phyloP scores from a whole-genome alignment of 2,113 vertebrate genomes.

The Benitochromis conjunctus region DNA sequence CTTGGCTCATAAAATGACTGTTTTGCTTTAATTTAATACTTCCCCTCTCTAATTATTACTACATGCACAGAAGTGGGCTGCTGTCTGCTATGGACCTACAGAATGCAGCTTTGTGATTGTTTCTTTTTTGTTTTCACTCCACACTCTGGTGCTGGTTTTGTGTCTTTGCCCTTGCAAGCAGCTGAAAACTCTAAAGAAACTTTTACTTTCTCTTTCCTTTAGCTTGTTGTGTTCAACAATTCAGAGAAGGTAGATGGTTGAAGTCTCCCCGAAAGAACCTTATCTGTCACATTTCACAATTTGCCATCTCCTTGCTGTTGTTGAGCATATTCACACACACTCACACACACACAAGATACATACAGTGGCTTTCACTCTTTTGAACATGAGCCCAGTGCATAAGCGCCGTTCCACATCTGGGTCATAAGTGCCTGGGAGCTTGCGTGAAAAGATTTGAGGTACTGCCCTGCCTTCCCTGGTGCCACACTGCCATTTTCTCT shows the following conservation, averaged over 20 bases:
- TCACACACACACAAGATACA: neutral
- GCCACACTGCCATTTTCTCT: slow-evolving; percentile 72
- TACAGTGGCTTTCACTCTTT: neutral
- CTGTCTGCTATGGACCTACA: slow-evolving; percentile 15
- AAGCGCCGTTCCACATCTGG: slow-evolving; percentile 17
- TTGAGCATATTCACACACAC: neutral
- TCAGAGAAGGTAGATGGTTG: neutral
- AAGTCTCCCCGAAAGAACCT: neutral
- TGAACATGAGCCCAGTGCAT: slow-evolving; percentile 2
- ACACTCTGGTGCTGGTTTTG: neutral
- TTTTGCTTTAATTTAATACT: slow-evolving; percentile 71
- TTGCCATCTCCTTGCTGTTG: neutral
- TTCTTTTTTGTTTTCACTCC: neutral
- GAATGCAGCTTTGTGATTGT: neutral
- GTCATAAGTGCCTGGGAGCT: slow-evolving; percentile 26
- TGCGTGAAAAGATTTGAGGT: slow-evolving; percentile 64
- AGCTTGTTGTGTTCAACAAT: neutral
- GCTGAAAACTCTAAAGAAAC: neutral
- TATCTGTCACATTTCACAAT: neutral
- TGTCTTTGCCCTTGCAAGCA: neutral
- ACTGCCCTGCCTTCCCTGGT: slow-evolving; percentile 69
- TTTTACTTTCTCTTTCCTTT: neutral
- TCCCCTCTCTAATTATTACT: slow-evolving; percentile 62
- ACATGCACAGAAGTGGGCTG: neutral
- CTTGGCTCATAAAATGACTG: slow-evolving; percentile 62